Conservation (phyloP, 2,113 vertebrate genomes). For the Columba janthina region DNA sequence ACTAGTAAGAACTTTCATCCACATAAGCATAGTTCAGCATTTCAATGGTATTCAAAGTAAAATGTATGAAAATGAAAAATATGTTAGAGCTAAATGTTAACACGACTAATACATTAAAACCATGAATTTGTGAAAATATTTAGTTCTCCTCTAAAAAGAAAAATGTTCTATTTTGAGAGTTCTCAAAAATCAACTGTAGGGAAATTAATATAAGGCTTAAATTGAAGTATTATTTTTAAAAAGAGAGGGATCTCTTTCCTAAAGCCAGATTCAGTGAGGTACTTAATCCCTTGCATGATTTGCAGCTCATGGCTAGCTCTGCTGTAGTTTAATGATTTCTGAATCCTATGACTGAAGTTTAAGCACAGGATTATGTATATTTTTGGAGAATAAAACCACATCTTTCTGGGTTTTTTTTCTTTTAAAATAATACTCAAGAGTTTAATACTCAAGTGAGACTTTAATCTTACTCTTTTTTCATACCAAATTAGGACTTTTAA, state of each 20-base stretch:
- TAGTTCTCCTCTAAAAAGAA: not conserved
- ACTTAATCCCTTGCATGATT: not conserved
- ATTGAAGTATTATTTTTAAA: not conserved
- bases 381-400: not conserved
- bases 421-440: not conserved
- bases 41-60: not conserved
- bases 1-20: not conserved
- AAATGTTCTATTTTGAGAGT: not conserved
- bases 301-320: not conserved
- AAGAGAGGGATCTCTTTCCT: not conserved
- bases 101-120: not conserved
- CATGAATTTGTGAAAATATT: not conserved
- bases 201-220: not conserved
- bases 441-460: not conserved
- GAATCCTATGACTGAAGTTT: not conserved
- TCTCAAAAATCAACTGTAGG: not conserved
- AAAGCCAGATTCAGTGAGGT: not conserved
- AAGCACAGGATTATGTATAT: not conserved
- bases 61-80: not conserved
- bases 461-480: not conserved
- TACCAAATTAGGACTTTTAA: not conserved
- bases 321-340: not conserved
- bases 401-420: not conserved
- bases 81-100: not conserved
- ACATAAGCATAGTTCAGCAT: not conserved